These are phyloP conservation scores for Charina bottae DNA, from an alignment of 2,113 vertebrate species.

Conservation along the genomic window DNA sequence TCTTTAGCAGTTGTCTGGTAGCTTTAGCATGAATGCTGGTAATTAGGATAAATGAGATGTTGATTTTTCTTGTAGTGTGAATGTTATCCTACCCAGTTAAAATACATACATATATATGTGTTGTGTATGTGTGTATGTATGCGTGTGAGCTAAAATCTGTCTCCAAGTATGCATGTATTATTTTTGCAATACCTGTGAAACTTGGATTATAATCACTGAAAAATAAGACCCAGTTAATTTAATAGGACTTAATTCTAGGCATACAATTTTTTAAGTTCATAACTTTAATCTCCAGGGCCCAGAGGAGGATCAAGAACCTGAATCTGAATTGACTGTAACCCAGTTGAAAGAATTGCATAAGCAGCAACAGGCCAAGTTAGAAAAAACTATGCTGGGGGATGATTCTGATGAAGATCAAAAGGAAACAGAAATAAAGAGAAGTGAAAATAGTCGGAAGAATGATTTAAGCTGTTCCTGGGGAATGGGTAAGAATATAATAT, in stretches of 20 bases:
- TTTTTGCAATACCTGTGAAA: background rate
- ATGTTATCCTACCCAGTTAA: background rate
- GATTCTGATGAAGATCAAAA: slow-evolving; percentile 83
- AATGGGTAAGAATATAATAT: slow-evolving; percentile 81
- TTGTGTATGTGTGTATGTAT: too few species aligned
- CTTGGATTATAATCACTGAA: background rate
- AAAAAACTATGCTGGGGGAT: slow-evolving; percentile 92
- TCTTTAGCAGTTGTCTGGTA: background rate
- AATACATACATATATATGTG: too few species aligned
- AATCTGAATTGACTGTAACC: slow-evolving; percentile 91
- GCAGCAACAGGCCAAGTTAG: slow-evolving; percentile 84
- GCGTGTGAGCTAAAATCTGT: too few species aligned
- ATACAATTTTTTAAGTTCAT: background rate
- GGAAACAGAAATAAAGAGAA: slow-evolving; percentile 62
- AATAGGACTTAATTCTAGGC: background rate
- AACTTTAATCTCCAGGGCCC: slow-evolving; percentile 81
- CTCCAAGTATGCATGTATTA: background rate
- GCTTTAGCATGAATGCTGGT: background rate
- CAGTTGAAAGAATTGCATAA: slow-evolving; percentile 84
- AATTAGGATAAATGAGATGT: background rate
- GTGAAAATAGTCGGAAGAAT: slow-evolving; percentile 65
- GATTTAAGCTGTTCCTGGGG: slow-evolving; percentile 92
- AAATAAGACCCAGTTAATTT: background rate
- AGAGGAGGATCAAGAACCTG: slow-evolving; percentile 89
- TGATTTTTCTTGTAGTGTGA: background rate